Evolutionary conservation across 2,888 invertebrate species (phyloP).

Genomic region (Lasioglossum villosulum): DNA sequence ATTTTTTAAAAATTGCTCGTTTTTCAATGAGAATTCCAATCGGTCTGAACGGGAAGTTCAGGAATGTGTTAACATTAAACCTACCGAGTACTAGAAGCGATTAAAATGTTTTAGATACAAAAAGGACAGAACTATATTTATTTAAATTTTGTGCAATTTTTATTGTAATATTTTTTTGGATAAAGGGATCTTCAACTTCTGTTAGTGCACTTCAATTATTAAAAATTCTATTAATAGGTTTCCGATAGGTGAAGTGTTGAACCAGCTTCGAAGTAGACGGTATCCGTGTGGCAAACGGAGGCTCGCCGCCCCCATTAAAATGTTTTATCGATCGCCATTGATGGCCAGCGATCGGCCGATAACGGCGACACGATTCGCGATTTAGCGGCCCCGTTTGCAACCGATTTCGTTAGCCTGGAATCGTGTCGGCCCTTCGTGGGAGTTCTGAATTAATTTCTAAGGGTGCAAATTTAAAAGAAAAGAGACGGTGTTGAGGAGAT

Average conservation of each 20-base stretch:
- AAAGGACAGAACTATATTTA: too few relatives aligned
- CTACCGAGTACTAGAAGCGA: too few relatives aligned
- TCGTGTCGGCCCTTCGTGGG: conserved; percentile 20
- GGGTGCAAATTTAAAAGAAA: not conserved
- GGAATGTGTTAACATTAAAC: too few relatives aligned
- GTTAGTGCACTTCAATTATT: not conserved
- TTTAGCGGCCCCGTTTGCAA: conserved; percentile 28
- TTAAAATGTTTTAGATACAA: too few relatives aligned
- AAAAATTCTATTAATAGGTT: not conserved
- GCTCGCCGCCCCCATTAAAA: conserved; percentile 19
- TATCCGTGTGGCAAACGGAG: conserved; percentile 34
- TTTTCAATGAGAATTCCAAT: too few relatives aligned
- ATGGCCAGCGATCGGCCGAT: conserved; percentile 27
- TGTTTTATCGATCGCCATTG: conserved; percentile 46
- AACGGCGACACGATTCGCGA: conserved; percentile 40
- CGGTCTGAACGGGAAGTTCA: too few relatives aligned
- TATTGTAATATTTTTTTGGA: too few relatives aligned
- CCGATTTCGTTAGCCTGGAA: not conserved
- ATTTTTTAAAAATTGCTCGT: too few relatives aligned
- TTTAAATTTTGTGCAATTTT: too few relatives aligned
- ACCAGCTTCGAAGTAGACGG: not conserved
- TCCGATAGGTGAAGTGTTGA: not conserved
- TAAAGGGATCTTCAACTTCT: not conserved
- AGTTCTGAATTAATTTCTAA: conserved; percentile 32
- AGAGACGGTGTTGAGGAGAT: not conserved